Conservation (phyloP, 2,888 invertebrate genomes). For the Rambutsinella grinnellia region DNA sequence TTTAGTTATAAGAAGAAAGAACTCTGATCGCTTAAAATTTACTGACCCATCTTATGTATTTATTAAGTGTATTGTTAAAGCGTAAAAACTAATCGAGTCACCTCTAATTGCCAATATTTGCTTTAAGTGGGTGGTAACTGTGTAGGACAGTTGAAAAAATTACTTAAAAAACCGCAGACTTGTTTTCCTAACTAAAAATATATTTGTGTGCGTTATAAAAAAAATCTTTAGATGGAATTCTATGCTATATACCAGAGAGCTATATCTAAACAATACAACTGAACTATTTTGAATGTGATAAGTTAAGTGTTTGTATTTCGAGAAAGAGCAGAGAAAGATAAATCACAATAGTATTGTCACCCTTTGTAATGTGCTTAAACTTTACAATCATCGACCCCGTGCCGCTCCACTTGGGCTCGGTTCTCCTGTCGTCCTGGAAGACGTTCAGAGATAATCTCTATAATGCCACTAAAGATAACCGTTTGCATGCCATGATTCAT, state of each 20-base stretch:
- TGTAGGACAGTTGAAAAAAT: background rate
- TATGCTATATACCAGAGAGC: constrained; percentile 36
- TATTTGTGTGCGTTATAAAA: background rate
- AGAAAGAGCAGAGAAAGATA: background rate
- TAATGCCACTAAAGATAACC: background rate
- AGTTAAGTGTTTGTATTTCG: constrained; percentile 27
- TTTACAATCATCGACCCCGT: background rate
- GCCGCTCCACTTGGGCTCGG: background rate
- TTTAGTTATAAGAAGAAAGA: too few relatives aligned
- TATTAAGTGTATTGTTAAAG: background rate
- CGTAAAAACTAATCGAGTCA: background rate
- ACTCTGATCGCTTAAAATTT: constrained; percentile 38
- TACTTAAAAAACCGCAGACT: background rate
- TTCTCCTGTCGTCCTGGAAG: too few relatives aligned
- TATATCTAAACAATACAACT: constrained; percentile 45
- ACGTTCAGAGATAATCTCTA: background rate
- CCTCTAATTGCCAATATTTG: background rate
- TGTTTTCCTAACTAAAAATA: background rate
- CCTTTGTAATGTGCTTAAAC: constrained; percentile 29
- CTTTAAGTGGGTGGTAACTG: background rate
- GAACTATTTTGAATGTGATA: constrained; percentile 52
- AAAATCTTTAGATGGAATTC: background rate
- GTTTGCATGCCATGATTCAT: background rate
- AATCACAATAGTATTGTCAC: background rate
- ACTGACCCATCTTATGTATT: constrained; percentile 30